Percentiles rank a stretch among this genome's conserved stretches.
Evolutionary conservation across 2,797 vertebrate species (phyloP).

Genomic region (Danio choprae): DNA sequence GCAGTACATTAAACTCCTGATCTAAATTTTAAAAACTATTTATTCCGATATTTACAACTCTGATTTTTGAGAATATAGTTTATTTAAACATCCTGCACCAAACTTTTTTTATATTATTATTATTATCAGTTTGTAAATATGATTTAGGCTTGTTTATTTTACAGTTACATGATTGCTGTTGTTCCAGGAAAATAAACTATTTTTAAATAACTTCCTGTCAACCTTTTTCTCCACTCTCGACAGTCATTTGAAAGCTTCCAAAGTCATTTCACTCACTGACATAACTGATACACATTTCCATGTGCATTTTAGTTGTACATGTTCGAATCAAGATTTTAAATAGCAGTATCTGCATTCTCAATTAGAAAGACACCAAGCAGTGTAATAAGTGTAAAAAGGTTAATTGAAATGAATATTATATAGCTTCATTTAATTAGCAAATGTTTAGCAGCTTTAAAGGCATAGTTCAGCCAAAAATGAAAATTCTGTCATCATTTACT

Average conservation of each 20-base stretch:
- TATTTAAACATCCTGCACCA: not conserved
- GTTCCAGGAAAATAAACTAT: not conserved
- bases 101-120: not conserved
- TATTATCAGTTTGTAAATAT: not conserved
- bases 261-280: not conserved
- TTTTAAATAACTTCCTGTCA: constrained; percentile 19
- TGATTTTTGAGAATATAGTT: not conserved
- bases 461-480: too few relatives aligned
- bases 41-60: not conserved
- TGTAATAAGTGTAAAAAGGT: not conserved
- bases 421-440: not conserved
- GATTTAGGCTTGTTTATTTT: not conserved
- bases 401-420: not conserved
- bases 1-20: not conserved
- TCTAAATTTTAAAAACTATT: not conserved
- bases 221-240: not conserved
- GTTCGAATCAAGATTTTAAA: not conserved
- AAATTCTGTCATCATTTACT: too few relatives aligned
- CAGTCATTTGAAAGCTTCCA: not conserved
- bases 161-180: not conserved
- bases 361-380: not conserved
- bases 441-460: too few relatives aligned
- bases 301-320: not conserved
- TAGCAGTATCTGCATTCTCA: not conserved
- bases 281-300: not conserved